phyloP scores from a whole-genome alignment of 2,797 vertebrate species.

The Hippocampus kuda region DNA sequence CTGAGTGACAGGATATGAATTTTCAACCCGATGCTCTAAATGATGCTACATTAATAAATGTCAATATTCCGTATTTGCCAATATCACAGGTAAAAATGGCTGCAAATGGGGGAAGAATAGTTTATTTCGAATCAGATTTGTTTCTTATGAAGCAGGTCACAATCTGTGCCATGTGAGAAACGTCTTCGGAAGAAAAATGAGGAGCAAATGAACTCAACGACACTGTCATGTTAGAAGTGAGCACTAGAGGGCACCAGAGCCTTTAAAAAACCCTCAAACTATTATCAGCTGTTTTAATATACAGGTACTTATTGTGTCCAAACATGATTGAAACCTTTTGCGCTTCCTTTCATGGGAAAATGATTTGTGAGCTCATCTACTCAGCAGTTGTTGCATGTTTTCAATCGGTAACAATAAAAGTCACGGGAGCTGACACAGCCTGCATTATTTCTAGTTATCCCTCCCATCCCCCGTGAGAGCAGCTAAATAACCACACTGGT shows the following conservation, averaged over 20 bases:
- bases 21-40: too few relatives aligned
- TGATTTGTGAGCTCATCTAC: background rate
- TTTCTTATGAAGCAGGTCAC: background rate
- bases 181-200: background rate
- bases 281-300: too few relatives aligned
- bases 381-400: background rate
- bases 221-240: background rate
- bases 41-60: too few relatives aligned
- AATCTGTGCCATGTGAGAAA: background rate
- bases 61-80: too few relatives aligned
- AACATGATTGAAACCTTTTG: background rate
- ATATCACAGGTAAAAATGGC: background rate
- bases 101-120: background rate
- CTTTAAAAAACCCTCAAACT: too few relatives aligned
- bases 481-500: background rate
- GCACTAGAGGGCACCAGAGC: constrained; percentile 17
- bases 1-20: too few relatives aligned
- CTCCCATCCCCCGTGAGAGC: background rate
- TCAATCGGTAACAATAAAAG: background rate
- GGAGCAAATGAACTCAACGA: background rate
- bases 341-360: background rate
- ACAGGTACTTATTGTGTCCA: background rate
- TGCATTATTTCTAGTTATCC: background rate
- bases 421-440: background rate
- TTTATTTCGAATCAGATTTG: background rate